Conservation (phyloP, 2,797 vertebrate genomes). For the Sebastes itinus region DNA sequence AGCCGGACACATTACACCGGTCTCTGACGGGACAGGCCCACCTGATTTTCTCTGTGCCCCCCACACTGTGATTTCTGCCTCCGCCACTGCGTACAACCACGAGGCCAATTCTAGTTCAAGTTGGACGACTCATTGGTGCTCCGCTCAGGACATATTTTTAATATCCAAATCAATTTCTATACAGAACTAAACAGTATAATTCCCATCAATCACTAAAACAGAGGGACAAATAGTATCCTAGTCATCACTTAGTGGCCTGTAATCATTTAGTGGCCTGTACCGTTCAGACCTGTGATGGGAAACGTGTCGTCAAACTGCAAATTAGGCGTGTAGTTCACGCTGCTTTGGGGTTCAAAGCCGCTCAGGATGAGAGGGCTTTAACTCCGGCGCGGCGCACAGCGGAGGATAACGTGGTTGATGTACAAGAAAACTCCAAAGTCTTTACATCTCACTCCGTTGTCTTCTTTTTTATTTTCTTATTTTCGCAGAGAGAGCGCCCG, state of each 20-base stretch:
- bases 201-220: background rate
- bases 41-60: no score
- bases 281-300: conserved; percentile 50
- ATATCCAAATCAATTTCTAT: background rate
- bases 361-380: conserved; percentile 35
- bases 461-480: conserved; percentile 6
- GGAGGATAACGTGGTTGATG: conserved; percentile 51
- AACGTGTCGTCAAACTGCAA: conserved; percentile 64
- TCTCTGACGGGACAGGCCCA: no score
- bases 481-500: conserved; percentile 22
- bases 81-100: no score
- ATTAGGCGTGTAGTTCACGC: conserved; percentile 55
- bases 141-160: background rate
- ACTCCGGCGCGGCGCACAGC: conserved; percentile 31
- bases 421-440: conserved; percentile 55
- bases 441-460: conserved; percentile 49
- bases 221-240: background rate
- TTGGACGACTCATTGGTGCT: background rate
- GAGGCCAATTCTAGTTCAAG: background rate
- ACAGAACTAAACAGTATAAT: background rate
- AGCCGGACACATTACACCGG: no score
- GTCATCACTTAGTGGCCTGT: background rate
- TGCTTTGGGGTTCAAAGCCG: conserved; percentile 55
- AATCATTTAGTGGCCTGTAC: conserved; percentile 37
- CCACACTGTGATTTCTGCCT: no score